Evolutionary conservation across 2,888 invertebrate genomes (phyloP).

Genomic region (Heteromyza rotundicornis): DNA sequence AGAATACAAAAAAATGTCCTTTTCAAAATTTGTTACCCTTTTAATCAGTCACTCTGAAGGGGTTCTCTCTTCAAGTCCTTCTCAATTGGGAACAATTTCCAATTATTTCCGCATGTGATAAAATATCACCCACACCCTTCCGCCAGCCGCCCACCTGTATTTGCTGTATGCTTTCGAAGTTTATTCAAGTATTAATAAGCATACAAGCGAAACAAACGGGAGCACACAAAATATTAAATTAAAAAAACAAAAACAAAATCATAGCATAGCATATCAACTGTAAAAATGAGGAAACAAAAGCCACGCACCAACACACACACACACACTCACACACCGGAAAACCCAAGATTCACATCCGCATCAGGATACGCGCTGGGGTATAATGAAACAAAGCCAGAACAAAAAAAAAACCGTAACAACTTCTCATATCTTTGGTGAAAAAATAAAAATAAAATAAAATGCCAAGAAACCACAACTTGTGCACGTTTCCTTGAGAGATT

Average conservation of each 20-base stretch:
- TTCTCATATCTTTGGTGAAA: slow-evolving; percentile 17
- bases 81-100: too few relatives aligned
- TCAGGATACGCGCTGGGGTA: neutral
- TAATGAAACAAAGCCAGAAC: neutral
- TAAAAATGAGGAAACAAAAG: neutral
- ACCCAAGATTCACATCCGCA: slow-evolving; percentile 5
- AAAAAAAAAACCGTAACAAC: slow-evolving; percentile 19
- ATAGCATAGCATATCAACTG: slow-evolving; percentile 7
- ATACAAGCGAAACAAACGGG: neutral
- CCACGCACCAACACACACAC: too few relatives aligned
- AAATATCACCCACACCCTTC: neutral
- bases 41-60: too few relatives aligned
- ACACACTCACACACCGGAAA: too few relatives aligned
- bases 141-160: neutral
- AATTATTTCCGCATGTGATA: too few relatives aligned
- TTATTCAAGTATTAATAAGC: neutral
- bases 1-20: too few relatives aligned
- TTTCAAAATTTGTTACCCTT: too few relatives aligned
- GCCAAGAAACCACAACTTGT: slow-evolving; percentile 50
- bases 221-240: neutral
- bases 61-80: too few relatives aligned
- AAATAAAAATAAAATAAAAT: too few relatives aligned
- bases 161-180: neutral
- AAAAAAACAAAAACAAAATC: neutral
- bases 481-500: slow-evolving; percentile 43